Base-by-base conservation (phyloP, 2,797 vertebrate genomes). In the Toxotes lorentzi region DNA sequence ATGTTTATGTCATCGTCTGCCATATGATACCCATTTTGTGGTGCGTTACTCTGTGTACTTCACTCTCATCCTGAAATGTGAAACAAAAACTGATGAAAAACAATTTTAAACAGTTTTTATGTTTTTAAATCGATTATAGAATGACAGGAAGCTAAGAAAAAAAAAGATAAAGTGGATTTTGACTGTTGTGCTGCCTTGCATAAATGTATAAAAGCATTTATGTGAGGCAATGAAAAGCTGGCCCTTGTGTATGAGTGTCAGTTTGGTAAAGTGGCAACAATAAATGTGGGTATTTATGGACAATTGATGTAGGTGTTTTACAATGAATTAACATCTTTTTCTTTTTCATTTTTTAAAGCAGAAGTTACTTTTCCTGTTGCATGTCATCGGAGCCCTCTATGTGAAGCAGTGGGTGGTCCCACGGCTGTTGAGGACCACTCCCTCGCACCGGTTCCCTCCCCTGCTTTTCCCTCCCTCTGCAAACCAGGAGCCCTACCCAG, bases 401-500 rank as follows among this genome's bases (percentile, higher is more conserved):
- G 72, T 78, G 79, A 75, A 88, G 60, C 76, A 81, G 87, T 93
- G 92, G 94, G 93, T 95, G 92, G 95, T 92, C 92, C 90, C 79
- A 84, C 2, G 23, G 47, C 81, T 62, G 74, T 78, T 11, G 67
- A 68, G 84, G 90, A 88, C 95, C 94, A 95, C 95, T 94, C 95
- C 95, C 93, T 91, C 61, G 11, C 81, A 83, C 84, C 24, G 64
- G 69, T 88, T 78, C 84, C 89, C 89, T 88, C 91, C 94, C 91
- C 89, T 85, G 76, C 60, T 69, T 81, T 81, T 81, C 90, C 93
- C 94, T 90, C 93, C 94, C 89, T 90, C 83, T 90, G 86, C 79
- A 88, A 90, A 87, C 79, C 90, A 95, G 93, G 93, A 95, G 91
- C 91, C 90, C 87, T 90, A 91, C 92, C 89, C 92, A 87, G 69